A percentile compares a stretch with the other conserved stretches of the same genome.
phyloP scores from a whole-genome alignment of 2,797 vertebrate species.

The Schizopygopsis pylzovi region DNA sequence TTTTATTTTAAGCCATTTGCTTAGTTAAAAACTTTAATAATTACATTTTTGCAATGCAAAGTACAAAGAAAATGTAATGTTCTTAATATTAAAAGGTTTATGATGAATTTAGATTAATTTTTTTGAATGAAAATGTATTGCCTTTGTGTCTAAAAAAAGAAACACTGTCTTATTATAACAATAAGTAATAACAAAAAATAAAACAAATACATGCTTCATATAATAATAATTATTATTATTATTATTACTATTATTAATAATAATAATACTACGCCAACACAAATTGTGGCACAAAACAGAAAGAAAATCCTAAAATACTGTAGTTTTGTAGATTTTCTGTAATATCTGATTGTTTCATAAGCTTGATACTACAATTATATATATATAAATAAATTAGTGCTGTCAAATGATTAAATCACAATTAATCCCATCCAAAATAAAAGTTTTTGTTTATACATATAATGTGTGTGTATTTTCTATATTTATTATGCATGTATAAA shows the following conservation, averaged over 20 bases:
- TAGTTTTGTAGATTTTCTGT: background rate
- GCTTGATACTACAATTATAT: too few relatives aligned
- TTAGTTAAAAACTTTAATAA: background rate
- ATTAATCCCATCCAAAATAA: too few relatives aligned
- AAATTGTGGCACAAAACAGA: too few relatives aligned
- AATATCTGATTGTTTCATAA: too few relatives aligned
- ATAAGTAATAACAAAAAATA: background rate
- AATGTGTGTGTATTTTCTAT: too few relatives aligned
- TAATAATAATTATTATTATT: background rate
- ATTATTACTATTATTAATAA: too few relatives aligned
- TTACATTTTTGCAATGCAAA: background rate
- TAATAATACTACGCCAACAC: too few relatives aligned
- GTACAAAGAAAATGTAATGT: background rate
- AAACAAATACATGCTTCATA: background rate
- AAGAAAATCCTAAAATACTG: background rate
- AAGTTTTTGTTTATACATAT: too few relatives aligned
- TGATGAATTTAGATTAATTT: background rate
- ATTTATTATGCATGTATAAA: too few relatives aligned
- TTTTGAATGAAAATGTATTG: background rate
- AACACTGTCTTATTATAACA: background rate
- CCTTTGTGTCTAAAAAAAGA: background rate
- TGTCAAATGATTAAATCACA: too few relatives aligned
- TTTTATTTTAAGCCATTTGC: background rate
- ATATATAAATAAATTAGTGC: too few relatives aligned
- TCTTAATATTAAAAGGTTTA: background rate